phyloP scores from a whole-genome alignment of 2,113 vertebrate genomes.

The Bubo bubo region DNA sequence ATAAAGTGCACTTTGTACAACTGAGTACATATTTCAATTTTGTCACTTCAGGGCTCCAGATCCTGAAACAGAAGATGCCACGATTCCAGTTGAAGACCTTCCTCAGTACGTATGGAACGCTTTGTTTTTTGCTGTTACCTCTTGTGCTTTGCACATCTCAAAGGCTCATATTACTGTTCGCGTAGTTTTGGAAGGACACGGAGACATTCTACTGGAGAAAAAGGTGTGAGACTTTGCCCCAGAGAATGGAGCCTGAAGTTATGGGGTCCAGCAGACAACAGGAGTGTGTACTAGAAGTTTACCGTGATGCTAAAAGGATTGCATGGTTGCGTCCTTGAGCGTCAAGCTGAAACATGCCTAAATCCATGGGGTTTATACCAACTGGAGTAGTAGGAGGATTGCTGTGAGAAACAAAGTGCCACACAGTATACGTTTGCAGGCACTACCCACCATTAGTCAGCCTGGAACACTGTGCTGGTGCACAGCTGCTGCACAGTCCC shows the following conservation, averaged over 20 bases:
- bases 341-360: not conserved
- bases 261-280: not conserved
- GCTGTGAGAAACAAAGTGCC: not conserved
- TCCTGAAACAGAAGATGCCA: slow-evolving; percentile 78
- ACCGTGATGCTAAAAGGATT: not conserved
- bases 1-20: not conserved
- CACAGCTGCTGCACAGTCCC: not conserved
- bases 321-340: rapidly evolving
- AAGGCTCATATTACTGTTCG: not conserved
- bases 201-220: not conserved
- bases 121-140: not conserved
- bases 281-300: not conserved
- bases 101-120: slow-evolving; percentile 79
- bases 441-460: not conserved
- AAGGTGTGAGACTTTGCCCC: not conserved
- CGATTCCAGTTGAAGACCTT: slow-evolving; percentile 87
- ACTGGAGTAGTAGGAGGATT: not conserved
- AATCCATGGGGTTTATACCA: not conserved
- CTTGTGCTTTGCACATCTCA: not conserved
- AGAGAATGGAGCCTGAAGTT: not conserved
- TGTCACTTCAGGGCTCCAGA: slow-evolving; percentile 82
- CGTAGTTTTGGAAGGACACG: not conserved
- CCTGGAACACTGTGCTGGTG: not conserved
- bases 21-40: not conserved
- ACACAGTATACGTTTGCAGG: not conserved